Percentiles rank a stretch among this genome's conserved stretches.
Conservation (phyloP, 2,888 invertebrate species). For the Alloplasta piceator region DNA sequence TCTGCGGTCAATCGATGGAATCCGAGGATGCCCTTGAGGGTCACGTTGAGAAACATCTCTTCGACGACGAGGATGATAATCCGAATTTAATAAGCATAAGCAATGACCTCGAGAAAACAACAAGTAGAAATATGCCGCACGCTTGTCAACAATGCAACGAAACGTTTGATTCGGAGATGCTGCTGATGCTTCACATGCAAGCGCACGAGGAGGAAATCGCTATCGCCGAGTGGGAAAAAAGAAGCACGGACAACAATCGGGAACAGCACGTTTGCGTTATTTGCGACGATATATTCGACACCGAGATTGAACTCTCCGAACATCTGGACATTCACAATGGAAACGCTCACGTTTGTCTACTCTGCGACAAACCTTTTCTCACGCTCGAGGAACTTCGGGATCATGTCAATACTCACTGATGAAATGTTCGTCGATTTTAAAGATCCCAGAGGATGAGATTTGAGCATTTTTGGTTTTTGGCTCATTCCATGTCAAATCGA, state of each 20-base stretch:
- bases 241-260: constrained; percentile 69
- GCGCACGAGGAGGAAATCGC: constrained; percentile 79
- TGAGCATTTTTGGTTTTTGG: too few species aligned
- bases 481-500: too few species aligned
- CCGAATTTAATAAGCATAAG: constrained; percentile 77
- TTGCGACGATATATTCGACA: constrained; percentile 76
- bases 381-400: constrained; percentile 77
- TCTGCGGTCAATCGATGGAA: constrained; percentile 77
- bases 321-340: constrained; percentile 79
- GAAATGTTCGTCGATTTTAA: background rate
- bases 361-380: constrained; percentile 79
- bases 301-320: constrained; percentile 74
- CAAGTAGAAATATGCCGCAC: constrained; percentile 59
- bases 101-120: constrained; percentile 54
- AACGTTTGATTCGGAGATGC: constrained; percentile 75
- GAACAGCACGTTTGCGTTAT: constrained; percentile 75
- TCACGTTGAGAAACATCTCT: constrained; percentile 79
- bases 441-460: too few species aligned
- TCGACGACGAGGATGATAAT: constrained; percentile 80
- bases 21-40: constrained; percentile 77
- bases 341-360: constrained; percentile 76
- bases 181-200: constrained; percentile 79
- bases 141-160: constrained; percentile 76
- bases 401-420: constrained; percentile 80
- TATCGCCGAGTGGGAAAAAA: constrained; percentile 78